Base-by-base conservation (phyloP, 2,888 invertebrate genomes). In the Unio delphinus region DNA sequence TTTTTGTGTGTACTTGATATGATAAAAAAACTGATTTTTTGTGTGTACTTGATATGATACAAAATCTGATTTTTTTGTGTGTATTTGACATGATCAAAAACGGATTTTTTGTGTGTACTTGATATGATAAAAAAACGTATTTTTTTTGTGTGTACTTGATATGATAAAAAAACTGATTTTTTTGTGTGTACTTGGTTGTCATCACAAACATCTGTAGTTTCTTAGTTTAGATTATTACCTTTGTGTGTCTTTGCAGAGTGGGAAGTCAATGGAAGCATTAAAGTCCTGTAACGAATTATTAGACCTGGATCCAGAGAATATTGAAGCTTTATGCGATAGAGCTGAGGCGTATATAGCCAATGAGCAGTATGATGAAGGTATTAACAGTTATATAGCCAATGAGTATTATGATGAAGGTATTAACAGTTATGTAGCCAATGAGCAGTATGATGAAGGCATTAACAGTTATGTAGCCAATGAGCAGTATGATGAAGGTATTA, bases 291-390 rank as follows among this genome's bases (percentile, higher is more conserved):
- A 93, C 64, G 92, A 93, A 64, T 96, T 98, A 34, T 90, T 99
- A 68, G 93, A 93, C 74, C 92, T 95, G 73, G 93, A 89, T 66
- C 88, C 88, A 34, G 93, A 94, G 56, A 95, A 96, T 86, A 93
- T 95, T 23, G 93, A 94, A 71, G 91, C 95, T 11, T 92, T 95
- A 78, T 97, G 97, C 91, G 96, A 98, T 91, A 93, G 95, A 78
- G 99, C 95, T 0, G 99, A 99, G 85, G 96, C 97, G 11, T 94
- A 97, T 89, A 91, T 98, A 56, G 93, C 93, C 6, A 93, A 95
- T 23, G 98, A 99, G 89, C 93, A 96, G 93, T 98, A 93, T 90
- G 96, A 98, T 83, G 96, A 97, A 91, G 95, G 92, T 91, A 80
- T 59, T 74, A 78, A 45, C 11, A 23, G 23, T 23, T 94, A 97